phyloP scores from a whole-genome alignment of 2,797 vertebrate species.

The Spea hammondii region DNA sequence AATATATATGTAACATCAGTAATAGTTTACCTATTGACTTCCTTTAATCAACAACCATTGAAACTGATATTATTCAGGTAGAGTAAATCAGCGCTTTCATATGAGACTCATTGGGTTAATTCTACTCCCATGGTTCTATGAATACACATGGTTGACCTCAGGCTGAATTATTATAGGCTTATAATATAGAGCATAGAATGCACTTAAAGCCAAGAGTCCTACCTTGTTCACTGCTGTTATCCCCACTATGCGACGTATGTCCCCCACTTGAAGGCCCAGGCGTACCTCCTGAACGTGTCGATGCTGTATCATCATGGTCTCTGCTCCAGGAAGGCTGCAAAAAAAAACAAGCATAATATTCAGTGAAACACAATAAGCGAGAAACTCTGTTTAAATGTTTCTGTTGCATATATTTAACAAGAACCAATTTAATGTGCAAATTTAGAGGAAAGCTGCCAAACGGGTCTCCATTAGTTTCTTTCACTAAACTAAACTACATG shows the following conservation, averaged over 20 bases:
- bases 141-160: not conserved
- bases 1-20: too few relatives aligned
- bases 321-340: slow-evolving; percentile 96
- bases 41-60: too few relatives aligned
- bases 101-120: too few relatives aligned
- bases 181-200: not conserved
- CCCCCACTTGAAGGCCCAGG: slow-evolving; percentile 96
- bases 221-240: slow-evolving; percentile 99
- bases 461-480: slow-evolving; percentile 45
- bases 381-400: slow-evolving; percentile 18
- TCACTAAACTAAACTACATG: slow-evolving; percentile 52
- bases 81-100: too few relatives aligned
- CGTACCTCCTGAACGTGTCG: slow-evolving; percentile 93
- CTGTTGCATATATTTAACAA: slow-evolving; percentile 50
- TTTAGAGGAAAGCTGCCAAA: slow-evolving; percentile 52
- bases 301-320: slow-evolving; percentile 97
- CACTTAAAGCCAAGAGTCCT: slow-evolving; percentile 58
- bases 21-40: too few relatives aligned
- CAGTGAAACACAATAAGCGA: not conserved
- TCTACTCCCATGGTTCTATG: too few relatives aligned
- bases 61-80: too few relatives aligned
- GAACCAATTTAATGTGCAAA: slow-evolving; percentile 52
- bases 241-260: slow-evolving; percentile 97
- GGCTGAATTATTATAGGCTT: not conserved
- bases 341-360: slow-evolving; percentile 30